phyloP scores from a whole-genome alignment of 2,888 invertebrate genomes.

The Polyommatus iphigenia region DNA sequence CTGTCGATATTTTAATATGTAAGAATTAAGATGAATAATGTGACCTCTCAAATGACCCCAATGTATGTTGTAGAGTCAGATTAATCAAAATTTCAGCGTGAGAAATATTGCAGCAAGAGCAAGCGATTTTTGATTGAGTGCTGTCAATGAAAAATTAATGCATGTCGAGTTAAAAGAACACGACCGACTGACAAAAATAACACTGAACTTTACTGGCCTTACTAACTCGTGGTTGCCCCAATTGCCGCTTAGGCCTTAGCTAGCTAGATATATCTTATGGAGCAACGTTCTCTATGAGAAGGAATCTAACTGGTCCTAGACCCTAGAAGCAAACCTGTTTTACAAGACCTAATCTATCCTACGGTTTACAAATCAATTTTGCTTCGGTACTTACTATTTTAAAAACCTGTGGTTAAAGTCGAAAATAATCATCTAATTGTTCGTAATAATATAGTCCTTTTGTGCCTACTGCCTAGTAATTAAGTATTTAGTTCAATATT shows the following conservation, averaged over 20 bases:
- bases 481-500: too few relatives aligned
- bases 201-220: neutral
- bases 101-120: neutral
- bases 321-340: constrained; percentile 7
- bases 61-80: neutral
- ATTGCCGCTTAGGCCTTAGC: neutral
- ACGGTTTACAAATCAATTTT: neutral
- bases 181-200: neutral
- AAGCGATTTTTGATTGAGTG: constrained; percentile 4
- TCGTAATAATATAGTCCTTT: too few relatives aligned
- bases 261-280: neutral
- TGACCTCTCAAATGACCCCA: neutral
- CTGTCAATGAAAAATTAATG: constrained; percentile 10
- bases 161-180: neutral
- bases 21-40: neutral
- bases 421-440: too few relatives aligned
- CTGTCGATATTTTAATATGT: neutral
- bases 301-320: neutral
- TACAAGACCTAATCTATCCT: neutral
- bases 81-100: neutral
- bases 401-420: neutral
- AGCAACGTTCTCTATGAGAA: neutral
- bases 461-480: too few relatives aligned
- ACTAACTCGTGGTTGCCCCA: too few relatives aligned
- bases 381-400: neutral